Base-by-base conservation (phyloP, 2,888 invertebrate species). In the Brachyptera risi region DNA sequence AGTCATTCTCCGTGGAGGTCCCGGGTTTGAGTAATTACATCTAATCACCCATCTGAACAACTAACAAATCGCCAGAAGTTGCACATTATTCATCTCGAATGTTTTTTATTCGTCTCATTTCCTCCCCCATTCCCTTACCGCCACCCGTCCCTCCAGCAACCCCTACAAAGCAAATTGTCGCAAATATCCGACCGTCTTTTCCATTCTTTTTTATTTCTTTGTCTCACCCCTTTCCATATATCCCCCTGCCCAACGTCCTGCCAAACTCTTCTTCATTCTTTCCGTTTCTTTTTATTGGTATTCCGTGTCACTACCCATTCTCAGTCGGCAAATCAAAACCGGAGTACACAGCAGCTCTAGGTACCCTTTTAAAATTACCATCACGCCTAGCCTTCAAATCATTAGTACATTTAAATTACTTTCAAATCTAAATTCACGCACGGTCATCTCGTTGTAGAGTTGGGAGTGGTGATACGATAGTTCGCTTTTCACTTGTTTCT, bases 1-100 rank as follows among this genome's bases (percentile, higher is more conserved):
- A n/a, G n/a, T 31, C 31, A 5, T 31, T 31, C 31, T 31, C 11
- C 31, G 5, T 31, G 31, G 31, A 31, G 44, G 44, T n/a, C 19
- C 15, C 21, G 44, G 44, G 44, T 44, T 19, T 17, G 44, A 44
- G 44, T 44, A 44, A 44, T 44, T 44, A 44, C 54, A 37, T 23
- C 54, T 54, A 54, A 54, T 54, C 54, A 54, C 54, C 54, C 54
- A 54, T 54, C 37, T 37, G 35, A 54, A 17, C 54, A 15, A 37
- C 54, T 11, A 54, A 54, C 54, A 54, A 54, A 54, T 54, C 35
- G 35, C 54, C 35, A 54, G 54, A 54, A 54, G 54, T 54, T 37
- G 21, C 5, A 23, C 54, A 54, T 54, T 54, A 54, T 54, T 54
- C 54, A 54, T 54, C 4, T 19, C 35, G 37, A 13, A 17, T 27